Base-by-base conservation (phyloP, 2,113 vertebrate species). In the Platysternon megacephalum region DNA sequence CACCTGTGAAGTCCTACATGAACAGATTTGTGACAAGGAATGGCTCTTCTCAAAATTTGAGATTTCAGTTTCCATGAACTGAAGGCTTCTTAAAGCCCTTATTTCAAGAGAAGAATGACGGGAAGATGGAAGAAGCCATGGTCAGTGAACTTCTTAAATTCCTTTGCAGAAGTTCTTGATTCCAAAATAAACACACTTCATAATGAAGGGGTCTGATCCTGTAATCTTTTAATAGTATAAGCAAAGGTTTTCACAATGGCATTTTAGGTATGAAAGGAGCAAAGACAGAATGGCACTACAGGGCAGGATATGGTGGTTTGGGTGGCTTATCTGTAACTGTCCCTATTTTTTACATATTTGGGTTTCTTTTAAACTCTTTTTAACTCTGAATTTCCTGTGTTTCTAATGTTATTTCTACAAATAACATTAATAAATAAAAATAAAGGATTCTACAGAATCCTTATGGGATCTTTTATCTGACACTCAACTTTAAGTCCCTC, bases 111-210 rank as follows among this genome's bases (percentile, higher is more conserved):
- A 35, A 65, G 32, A 65, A 35, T 65, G 61, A 35, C 6, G 7
- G 61, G 32, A 46, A 94, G 82, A 10, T 3, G 3, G 22, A 13
- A 94, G 39, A 32, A 90, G 2, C 13, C 79, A 1, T 49, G 39
- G 88, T 85, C 51, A 87, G 6, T 11, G 56, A 61, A 91, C 6
- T 24, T 82, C 19, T 28, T 84, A 2, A 22, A n/a, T 26, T 65
- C 58, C 83, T 80, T 32, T 22, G 68, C 12, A 4, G 29, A 82
- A 74, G 8, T 89, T 48, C 22, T n/a, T 3, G 83, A 83, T 28
- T 3, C 10, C 3, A 4, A n/a, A 1, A 72, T 76, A 91, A 94
- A 86, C 0, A 0, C 1, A 32, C 32, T 6, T 35, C 32, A 35
- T 65, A 65, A 65, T 65, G 32, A 65, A 84, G 6, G 4, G 79